phyloP scores from a whole-genome alignment of 2,888 invertebrate species.

The Morinoia aosen region DNA sequence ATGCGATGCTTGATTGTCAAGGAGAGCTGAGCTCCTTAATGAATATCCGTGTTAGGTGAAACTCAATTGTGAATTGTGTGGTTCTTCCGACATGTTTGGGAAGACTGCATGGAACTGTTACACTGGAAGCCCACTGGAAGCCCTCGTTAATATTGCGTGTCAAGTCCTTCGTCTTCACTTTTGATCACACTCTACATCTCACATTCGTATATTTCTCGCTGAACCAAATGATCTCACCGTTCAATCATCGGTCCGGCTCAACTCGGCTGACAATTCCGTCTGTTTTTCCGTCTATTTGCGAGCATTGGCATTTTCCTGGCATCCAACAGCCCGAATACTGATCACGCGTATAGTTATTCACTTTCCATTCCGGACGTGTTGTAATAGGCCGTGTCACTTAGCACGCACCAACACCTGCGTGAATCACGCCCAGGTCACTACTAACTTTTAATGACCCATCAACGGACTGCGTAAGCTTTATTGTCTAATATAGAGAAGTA shows the following conservation, averaged over 20 bases:
- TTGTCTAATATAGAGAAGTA: slow-evolving; percentile 28
- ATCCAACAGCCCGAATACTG: not conserved
- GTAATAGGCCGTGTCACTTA: not conserved
- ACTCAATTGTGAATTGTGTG: not conserved
- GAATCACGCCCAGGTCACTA: not conserved
- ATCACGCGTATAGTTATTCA: not conserved
- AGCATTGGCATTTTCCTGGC: not conserved
- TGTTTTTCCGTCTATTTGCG: not conserved
- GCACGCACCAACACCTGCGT: not conserved
- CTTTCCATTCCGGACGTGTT: not conserved
- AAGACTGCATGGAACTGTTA: too few species aligned
- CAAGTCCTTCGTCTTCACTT: not conserved
- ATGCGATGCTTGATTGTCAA: not conserved
- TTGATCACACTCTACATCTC: not conserved
- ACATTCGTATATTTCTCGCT: not conserved
- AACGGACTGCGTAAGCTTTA: slow-evolving; percentile 1
- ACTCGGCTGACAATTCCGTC: not conserved
- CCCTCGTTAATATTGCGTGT: not conserved
- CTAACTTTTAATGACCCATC: slow-evolving; percentile 25
- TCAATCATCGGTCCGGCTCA: not conserved
- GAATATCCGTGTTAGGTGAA: not conserved
- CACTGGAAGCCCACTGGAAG: not conserved
- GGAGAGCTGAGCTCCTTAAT: not conserved
- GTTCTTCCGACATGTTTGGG: too few species aligned
- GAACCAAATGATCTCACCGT: not conserved